Percentiles rank a stretch among this genome's conserved stretches.
phyloP scores from a whole-genome alignment of 1,140 invertebrate genomes.

The Panagrolaimus sp. region DNA sequence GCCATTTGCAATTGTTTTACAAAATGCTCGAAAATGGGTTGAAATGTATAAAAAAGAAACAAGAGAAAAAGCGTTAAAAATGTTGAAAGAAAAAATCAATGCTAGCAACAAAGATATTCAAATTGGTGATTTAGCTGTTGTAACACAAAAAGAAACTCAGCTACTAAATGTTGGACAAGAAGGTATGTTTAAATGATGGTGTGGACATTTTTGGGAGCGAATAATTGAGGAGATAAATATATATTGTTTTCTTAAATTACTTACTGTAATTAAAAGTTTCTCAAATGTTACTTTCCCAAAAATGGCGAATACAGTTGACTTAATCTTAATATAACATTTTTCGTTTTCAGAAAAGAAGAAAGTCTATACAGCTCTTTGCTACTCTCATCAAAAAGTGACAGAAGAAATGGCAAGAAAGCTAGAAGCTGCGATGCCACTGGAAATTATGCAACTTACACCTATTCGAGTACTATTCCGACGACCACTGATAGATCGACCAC shows the following conservation, averaged over 20 bases:
- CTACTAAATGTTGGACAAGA: conserved; percentile 46
- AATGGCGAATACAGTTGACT: no score
- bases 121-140: conserved; percentile 31
- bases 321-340: no score
- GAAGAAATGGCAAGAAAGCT: conserved; percentile 35
- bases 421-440: conserved; percentile 34
- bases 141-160: conserved; percentile 38
- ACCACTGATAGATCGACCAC: conserved; percentile 47
- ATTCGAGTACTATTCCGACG: conserved; percentile 54
- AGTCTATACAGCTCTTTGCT: conserved; percentile 52
- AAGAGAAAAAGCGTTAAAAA: background rate
- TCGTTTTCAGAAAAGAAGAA: conserved; percentile 52
- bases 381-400: conserved; percentile 34
- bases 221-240: no score
- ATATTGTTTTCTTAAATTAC: no score
- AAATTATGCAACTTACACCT: conserved; percentile 51
- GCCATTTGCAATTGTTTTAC: conserved; percentile 54
- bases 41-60: conserved; percentile 16
- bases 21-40: conserved; percentile 26
- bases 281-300: no score
- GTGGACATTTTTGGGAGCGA: no score
- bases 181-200: no score
- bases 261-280: no score
- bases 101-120: conserved; percentile 29
- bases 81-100: conserved; percentile 17